Percentiles rank a stretch among this genome's conserved stretches.
Evolutionary conservation across 64 coral and sea anemone genomes (phyloP).

Genomic region (Anthopleura sola): DNA sequence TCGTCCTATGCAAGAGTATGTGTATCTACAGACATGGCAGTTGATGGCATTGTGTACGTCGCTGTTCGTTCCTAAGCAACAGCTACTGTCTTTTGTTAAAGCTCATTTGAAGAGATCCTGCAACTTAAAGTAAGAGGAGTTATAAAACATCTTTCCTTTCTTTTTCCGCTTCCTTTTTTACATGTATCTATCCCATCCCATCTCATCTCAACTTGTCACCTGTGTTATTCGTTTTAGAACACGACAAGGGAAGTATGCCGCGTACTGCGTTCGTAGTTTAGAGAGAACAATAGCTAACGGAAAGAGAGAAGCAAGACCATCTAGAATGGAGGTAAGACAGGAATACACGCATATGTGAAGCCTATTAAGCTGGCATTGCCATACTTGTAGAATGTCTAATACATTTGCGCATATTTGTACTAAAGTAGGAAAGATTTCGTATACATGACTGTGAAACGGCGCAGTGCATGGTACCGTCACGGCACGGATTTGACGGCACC

Average conservation of each 20-base stretch:
- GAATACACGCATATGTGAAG: too few relatives aligned
- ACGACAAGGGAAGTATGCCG: constrained; percentile 84
- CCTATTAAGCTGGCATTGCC: too few relatives aligned
- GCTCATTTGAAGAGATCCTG: constrained; percentile 74
- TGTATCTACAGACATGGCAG: constrained; percentile 93
- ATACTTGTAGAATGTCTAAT: not conserved
- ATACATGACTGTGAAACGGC: too few relatives aligned
- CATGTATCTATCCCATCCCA: not conserved
- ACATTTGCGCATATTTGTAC: too few relatives aligned
- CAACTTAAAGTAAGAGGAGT: constrained; percentile 64
- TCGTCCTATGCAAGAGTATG: constrained; percentile 84
- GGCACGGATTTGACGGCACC: too few relatives aligned
- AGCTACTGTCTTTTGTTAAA: constrained; percentile 77
- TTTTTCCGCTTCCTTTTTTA: too few relatives aligned
- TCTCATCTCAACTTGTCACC: too few relatives aligned
- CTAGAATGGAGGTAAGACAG: constrained; percentile 76
- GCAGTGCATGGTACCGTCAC: too few relatives aligned
- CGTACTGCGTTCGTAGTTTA: constrained; percentile 73
- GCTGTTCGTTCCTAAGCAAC: constrained; percentile 81
- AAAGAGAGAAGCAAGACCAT: constrained; percentile 86
- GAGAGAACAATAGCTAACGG: constrained; percentile 85
- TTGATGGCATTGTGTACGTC: constrained; percentile 66
- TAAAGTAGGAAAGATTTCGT: too few relatives aligned
- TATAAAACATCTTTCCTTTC: too few relatives aligned
- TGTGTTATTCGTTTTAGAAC: constrained; percentile 73